Percentiles rank a stretch among this genome's conserved stretches.
Conservation (phyloP, 1,140 invertebrate genomes). For the Bilobella aurantiaca region DNA sequence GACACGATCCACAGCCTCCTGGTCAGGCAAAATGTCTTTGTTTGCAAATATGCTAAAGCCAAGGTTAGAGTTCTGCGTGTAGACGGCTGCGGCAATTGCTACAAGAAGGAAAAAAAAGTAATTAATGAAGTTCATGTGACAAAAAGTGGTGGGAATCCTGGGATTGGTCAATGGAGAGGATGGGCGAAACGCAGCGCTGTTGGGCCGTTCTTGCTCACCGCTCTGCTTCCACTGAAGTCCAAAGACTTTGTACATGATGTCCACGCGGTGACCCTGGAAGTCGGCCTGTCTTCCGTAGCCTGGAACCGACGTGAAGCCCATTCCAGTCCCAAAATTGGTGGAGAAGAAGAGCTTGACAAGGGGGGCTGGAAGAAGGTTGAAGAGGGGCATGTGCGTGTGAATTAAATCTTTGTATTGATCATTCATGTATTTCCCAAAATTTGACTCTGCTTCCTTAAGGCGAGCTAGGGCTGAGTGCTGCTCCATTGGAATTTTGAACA, state of each 20-base stretch:
- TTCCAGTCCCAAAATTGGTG: constrained; percentile 30
- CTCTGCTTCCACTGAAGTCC: constrained; percentile 32
- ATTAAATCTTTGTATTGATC: constrained; percentile 24
- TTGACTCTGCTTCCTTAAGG: constrained; percentile 22
- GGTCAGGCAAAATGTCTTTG: constrained; percentile 25
- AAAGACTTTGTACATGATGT: constrained; percentile 30
- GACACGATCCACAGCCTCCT: constrained; percentile 21
- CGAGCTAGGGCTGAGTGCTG: constrained; percentile 14
- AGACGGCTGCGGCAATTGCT: constrained; percentile 29
- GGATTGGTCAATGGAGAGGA: too few relatives aligned
- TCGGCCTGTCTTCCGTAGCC: constrained; percentile 24
- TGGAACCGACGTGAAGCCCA: constrained; percentile 29
- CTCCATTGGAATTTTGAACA: constrained; percentile 32
- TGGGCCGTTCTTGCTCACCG: constrained; percentile 19
- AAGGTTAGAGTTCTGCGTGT: constrained; percentile 24
- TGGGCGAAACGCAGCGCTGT: too few relatives aligned
- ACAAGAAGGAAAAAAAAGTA: constrained; percentile 10
- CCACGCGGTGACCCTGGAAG: constrained; percentile 18
- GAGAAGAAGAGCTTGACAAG: constrained; percentile 26
- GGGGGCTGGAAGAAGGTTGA: constrained; percentile 21
- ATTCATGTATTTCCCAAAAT: constrained; percentile 27
- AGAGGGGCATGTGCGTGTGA: constrained; percentile 29
- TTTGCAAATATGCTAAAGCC: constrained; percentile 26
- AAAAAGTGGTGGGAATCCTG: neutral
- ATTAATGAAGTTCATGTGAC: neutral